Percentiles rank a stretch among this genome's conserved stretches.
Conservation (phyloP, 2,113 vertebrate species). For the Hirundichthys speculiger region DNA sequence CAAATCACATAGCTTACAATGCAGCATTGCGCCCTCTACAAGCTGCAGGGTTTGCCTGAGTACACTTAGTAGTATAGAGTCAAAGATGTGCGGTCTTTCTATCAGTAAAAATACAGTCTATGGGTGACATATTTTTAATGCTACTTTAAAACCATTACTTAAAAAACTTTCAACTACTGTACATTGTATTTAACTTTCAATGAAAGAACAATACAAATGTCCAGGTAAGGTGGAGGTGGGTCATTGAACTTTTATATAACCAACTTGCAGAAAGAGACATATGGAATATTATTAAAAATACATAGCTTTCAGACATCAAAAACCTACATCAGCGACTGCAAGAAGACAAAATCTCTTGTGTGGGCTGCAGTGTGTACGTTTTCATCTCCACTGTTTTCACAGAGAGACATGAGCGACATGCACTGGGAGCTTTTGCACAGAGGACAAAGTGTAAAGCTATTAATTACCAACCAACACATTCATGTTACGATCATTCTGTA, state of each 20-base stretch:
- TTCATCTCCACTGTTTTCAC: constrained; percentile 6
- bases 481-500: constrained; percentile 11
- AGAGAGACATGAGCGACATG: constrained; percentile 2
- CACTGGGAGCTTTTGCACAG: constrained; percentile 1
- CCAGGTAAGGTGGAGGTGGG: not conserved
- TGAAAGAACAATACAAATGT: not conserved
- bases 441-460: constrained; percentile 25
- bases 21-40: constrained; percentile 22
- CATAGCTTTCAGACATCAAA: not conserved
- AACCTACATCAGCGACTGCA: not conserved
- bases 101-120: not conserved
- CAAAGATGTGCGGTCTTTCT: no score
- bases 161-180: not conserved
- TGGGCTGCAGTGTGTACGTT: not conserved
- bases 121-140: not conserved
- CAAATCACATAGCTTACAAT: constrained; percentile 59
- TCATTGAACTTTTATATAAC: not conserved
- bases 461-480: constrained; percentile 48
- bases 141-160: not conserved
- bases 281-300: not conserved
- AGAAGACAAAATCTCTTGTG: not conserved
- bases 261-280: not conserved
- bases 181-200: not conserved
- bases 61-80: constrained; percentile 15
- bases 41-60: constrained; percentile 18